phyloP scores from a whole-genome alignment of 1,140 invertebrate species.

The Drosophila arawakana region DNA sequence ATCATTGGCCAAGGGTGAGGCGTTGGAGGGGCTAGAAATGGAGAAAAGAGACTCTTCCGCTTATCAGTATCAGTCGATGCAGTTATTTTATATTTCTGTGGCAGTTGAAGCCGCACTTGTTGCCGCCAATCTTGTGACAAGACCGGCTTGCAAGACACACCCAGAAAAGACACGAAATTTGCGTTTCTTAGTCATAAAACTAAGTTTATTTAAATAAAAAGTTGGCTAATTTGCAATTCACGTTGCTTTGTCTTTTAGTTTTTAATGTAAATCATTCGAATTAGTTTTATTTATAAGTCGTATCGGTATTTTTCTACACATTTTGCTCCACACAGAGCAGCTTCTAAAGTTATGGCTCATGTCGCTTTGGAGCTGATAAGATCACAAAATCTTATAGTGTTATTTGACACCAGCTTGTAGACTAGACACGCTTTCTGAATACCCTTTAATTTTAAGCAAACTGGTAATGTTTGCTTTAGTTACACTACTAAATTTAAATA shows the following conservation, averaged over 20 bases:
- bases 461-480: too few relatives aligned
- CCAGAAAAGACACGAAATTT: not conserved
- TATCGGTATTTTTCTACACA: not conserved
- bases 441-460: not conserved
- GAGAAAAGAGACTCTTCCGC: not conserved
- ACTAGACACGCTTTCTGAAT: not conserved
- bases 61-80: slow-evolving; percentile 20
- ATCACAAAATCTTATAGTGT: not conserved
- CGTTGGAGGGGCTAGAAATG: not conserved
- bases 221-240: slow-evolving; percentile 30
- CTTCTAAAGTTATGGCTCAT: not conserved
- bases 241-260: not conserved
- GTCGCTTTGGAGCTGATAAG: not conserved
- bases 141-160: slow-evolving; percentile 12
- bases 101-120: not conserved
- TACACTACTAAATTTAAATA: too few relatives aligned
- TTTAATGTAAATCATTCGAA: slow-evolving; percentile 18
- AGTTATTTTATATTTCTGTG: slow-evolving; percentile 9
- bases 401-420: not conserved
- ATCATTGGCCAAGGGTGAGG: not conserved
- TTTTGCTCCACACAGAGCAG: slow-evolving; percentile 11
- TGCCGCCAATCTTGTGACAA: not conserved
- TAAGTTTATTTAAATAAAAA: not conserved
- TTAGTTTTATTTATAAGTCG: not conserved
- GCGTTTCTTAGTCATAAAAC: not conserved